Conservation (phyloP, 2,888 invertebrate genomes). For the Romanomermis culicivorax region DNA sequence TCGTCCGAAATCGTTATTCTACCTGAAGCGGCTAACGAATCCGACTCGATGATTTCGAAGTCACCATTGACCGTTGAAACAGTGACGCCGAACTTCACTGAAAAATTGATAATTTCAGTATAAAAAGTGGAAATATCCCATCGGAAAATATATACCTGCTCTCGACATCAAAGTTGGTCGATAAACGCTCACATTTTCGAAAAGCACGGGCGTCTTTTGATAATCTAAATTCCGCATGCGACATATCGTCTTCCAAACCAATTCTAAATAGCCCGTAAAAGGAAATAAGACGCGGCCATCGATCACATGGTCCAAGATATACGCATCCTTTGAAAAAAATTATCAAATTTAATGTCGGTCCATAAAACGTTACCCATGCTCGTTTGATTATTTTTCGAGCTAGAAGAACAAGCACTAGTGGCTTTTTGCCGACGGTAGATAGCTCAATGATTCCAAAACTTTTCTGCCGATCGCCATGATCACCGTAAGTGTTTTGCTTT, state of each 20-base stretch:
- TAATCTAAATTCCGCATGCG: conserved; percentile 26
- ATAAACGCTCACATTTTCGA: conserved; percentile 70
- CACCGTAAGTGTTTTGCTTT: too few species aligned
- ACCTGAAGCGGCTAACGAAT: conserved; percentile 25
- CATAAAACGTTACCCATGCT: too few species aligned
- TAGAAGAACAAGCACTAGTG: too few species aligned
- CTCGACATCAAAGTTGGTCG: conserved; percentile 76
- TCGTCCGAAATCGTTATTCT: conserved; percentile 24
- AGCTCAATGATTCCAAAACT: too few species aligned
- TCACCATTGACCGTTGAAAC: conserved; percentile 24
- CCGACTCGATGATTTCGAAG: conserved; percentile 26
- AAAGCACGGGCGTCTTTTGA: conserved; percentile 49
- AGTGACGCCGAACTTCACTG: conserved; percentile 25
- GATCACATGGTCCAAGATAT: conserved; percentile 43
- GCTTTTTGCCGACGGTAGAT: too few species aligned
- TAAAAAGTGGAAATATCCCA: background rate
- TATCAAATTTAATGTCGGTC: too few species aligned
- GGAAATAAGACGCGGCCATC: conserved; percentile 74
- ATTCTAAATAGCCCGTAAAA: conserved; percentile 58
- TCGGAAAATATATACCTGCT: conserved; percentile 36
- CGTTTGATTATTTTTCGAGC: too few species aligned
- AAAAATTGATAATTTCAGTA: conserved; percentile 8
- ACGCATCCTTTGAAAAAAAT: conserved; percentile 17
- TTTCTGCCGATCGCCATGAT: too few species aligned
- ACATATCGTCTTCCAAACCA: conserved; percentile 35